Evolutionary conservation across 2,113 vertebrate genomes (phyloP), one percentile per base, ranked within the genome.

Genomic region (Alethe castanea): DNA sequence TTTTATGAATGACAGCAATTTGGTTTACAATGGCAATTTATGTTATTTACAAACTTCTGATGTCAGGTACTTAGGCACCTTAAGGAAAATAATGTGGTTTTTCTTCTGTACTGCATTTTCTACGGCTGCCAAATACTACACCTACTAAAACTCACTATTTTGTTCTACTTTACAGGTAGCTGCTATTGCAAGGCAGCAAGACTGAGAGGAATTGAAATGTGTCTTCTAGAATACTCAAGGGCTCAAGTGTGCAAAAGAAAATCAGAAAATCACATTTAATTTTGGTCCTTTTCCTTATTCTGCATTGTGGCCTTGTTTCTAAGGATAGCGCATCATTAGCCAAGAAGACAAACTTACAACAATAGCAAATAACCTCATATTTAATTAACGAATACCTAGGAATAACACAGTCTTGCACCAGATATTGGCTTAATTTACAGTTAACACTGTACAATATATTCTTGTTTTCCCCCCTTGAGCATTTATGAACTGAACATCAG

Each of bases 401-500:
- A 80, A 71, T 26, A 82, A 12, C 11, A 48, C 6, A 53, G 19
- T 14, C 9, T 71, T 48, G 10, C 10, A n/a, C 59, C 18, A 17
- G 38, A 8, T 66, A 18, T 8, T n/a, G 11, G 12, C 31, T 71
- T 71, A 70, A 52, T 48, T 47, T 59, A 50, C 22, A 44, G n/a
- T 56, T 61, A 67, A 54, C 8, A 19, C 14, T 53, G 6, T 29
- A 23, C 6, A 74, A 18, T 11, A 26, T 17, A 44, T 6, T 42
- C 0, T n/a, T 19, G 40, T 18, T 36, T 22, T 4, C 1, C 1
- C 2, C 8, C 5, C 19, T n/a, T 52, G 31, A 62, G 26, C 3
- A 60, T 52, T 79, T 74, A n/a, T 15, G 23, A 5, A 35, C 35
- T 35, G 35, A 80, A 6, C 9, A 64, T 29, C 5, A 9, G 25